Conservation (phyloP, 2,113 vertebrate genomes). For the Lampris megalopsis region DNA sequence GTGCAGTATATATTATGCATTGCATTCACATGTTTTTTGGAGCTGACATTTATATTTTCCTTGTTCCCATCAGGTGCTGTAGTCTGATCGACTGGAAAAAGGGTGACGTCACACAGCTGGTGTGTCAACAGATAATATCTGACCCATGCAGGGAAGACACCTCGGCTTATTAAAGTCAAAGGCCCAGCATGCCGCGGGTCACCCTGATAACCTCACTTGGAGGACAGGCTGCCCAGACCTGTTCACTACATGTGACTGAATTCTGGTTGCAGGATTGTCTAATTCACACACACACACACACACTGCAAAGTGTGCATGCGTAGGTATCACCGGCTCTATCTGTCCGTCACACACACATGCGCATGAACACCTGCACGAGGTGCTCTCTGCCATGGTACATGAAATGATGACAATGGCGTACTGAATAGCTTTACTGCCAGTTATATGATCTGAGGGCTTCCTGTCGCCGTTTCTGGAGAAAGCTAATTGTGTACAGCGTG, state of each 20-base stretch:
- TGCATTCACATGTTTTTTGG: not conserved
- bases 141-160: not conserved
- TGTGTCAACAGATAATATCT: not conserved
- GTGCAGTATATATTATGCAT: no score
- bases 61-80: slow-evolving; percentile 8
- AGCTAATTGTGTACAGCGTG: no score
- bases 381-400: slow-evolving; percentile 12
- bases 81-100: not conserved
- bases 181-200: slow-evolving; percentile 17
- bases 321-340: no score
- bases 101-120: slow-evolving; percentile 24
- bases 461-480: slow-evolving; percentile 1
- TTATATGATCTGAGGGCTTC: slow-evolving; percentile 40
- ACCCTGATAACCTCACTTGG: slow-evolving; percentile 35
- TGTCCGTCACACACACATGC: not conserved
- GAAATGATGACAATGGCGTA: slow-evolving; percentile 14
- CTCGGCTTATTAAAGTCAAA: not conserved
- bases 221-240: slow-evolving; percentile 30
- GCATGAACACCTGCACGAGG: not conserved
- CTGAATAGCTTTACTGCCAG: slow-evolving; percentile 25
- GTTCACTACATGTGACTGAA: slow-evolving; percentile 1
- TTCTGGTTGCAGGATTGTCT: slow-evolving; percentile 9
- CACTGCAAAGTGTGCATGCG: not conserved
- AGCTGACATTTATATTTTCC: no score
- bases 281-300: not conserved